A percentile compares a stretch with the other conserved stretches of the same genome.
Evolutionary conservation across 2,113 vertebrate genomes (phyloP).

Genomic region (Neopipo cinnamomea): DNA sequence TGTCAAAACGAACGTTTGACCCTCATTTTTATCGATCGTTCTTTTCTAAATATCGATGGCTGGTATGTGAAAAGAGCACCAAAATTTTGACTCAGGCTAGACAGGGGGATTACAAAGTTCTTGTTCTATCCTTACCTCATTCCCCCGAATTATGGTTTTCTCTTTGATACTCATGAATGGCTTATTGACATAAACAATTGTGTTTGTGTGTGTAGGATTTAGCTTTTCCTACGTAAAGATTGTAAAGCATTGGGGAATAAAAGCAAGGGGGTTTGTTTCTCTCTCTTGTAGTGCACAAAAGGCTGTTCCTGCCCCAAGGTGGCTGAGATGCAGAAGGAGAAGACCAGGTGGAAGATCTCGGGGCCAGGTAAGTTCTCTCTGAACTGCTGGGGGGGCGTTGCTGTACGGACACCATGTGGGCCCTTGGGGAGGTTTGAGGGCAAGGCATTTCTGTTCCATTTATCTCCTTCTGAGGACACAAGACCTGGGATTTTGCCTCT

Average conservation of each 20-base stretch:
- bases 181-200: neutral
- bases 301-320: neutral
- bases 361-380: neutral
- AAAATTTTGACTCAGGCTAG: neutral
- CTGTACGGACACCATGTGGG: rapidly evolving
- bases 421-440: neutral
- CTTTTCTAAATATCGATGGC: neutral
- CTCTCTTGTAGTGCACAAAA: rapidly evolving
- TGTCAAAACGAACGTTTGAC: neutral
- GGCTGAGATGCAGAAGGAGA: neutral
- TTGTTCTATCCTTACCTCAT: neutral
- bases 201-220: neutral
- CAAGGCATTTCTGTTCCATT: neutral
- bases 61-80: neutral
- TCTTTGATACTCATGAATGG: neutral
- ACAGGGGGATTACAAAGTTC: neutral
- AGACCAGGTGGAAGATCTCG: rapidly evolving
- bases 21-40: neutral
- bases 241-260: neutral
- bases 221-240: neutral
- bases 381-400: too few species aligned
- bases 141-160: neutral
- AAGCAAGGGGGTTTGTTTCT: neutral
- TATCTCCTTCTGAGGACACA: neutral
- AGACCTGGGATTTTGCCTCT: neutral